These are phyloP conservation scores for Psix sp. DNA, from an alignment of 1,140 invertebrate genomes.

Conservation along the genomic window DNA sequence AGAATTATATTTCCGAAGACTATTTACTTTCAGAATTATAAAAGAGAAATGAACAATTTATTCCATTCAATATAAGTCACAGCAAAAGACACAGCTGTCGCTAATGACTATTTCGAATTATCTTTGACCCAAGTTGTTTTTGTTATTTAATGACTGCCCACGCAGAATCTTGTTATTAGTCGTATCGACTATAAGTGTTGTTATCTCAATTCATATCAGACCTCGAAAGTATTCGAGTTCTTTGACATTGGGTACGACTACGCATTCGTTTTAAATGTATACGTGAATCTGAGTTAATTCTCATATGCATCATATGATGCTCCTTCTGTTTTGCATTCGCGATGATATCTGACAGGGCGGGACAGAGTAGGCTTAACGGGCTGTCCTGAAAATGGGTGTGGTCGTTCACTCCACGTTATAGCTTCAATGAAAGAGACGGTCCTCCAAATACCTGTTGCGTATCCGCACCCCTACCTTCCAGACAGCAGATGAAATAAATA, in stretches of 20 bases:
- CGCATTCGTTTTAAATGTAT: constrained; percentile 21
- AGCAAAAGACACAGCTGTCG: constrained; percentile 5
- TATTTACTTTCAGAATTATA: no score
- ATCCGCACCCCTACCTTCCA: constrained; percentile 28
- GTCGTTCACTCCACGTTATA: constrained; percentile 40
- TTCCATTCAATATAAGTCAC: neutral
- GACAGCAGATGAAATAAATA: constrained; percentile 54
- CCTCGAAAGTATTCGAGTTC: constrained; percentile 33
- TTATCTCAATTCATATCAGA: constrained; percentile 55
- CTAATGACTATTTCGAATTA: constrained; percentile 10
- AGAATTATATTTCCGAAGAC: no score
- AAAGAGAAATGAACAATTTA: no score
- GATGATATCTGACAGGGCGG: constrained; percentile 60
- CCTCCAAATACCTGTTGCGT: constrained; percentile 59
- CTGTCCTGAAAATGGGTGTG: constrained; percentile 51
- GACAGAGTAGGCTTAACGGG: constrained; percentile 56
- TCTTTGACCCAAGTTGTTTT: constrained; percentile 8
- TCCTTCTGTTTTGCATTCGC: constrained; percentile 60
- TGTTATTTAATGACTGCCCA: constrained; percentile 29
- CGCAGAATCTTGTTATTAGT: constrained; percentile 46
- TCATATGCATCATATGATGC: constrained; percentile 37
- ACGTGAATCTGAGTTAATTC: constrained; percentile 29
- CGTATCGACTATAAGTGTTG: constrained; percentile 40
- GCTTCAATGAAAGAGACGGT: constrained; percentile 44
- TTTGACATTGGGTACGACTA: constrained; percentile 34